These are phyloP conservation scores for Branchinecta lindahli DNA, from an alignment of 1,140 invertebrate genomes.

Conservation along the genomic window DNA sequence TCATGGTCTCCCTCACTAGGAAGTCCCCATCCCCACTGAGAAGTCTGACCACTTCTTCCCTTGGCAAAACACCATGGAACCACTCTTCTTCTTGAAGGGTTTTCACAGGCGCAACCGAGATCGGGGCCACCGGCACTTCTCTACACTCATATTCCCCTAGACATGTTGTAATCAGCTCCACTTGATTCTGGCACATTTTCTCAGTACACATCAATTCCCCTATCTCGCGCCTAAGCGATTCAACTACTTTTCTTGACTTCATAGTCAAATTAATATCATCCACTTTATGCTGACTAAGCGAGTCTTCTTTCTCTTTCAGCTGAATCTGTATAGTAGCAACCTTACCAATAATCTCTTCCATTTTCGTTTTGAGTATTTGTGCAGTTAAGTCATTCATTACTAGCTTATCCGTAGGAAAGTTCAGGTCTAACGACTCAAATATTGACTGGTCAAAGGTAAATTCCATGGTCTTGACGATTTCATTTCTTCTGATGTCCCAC, in stretches of 20 bases:
- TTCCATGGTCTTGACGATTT: slow-evolving; percentile 48
- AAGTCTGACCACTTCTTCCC: slow-evolving; percentile 85
- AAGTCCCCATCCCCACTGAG: slow-evolving; percentile 80
- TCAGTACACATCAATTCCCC: slow-evolving; percentile 54
- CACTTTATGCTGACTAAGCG: slow-evolving; percentile 24
- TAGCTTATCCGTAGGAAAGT: slow-evolving; percentile 59
- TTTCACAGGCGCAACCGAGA: slow-evolving; percentile 19
- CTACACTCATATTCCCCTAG: slow-evolving; percentile 67
- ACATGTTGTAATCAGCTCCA: slow-evolving; percentile 62
- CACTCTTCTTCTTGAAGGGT: slow-evolving; percentile 60
- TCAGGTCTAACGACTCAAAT: slow-evolving; percentile 42
- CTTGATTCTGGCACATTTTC: slow-evolving; percentile 57
- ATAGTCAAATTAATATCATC: slow-evolving; percentile 26
- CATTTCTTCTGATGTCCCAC: slow-evolving; percentile 35
- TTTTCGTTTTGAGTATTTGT: slow-evolving; percentile 59
- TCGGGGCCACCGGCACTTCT: slow-evolving; percentile 43
- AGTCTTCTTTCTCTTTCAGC: slow-evolving; percentile 30
- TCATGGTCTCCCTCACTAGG: slow-evolving; percentile 81
- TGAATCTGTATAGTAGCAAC: slow-evolving; percentile 21
- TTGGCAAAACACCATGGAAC: slow-evolving; percentile 91
- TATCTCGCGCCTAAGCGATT: slow-evolving; percentile 32
- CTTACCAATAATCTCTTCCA: slow-evolving; percentile 38
- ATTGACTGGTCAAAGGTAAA: slow-evolving; percentile 70
- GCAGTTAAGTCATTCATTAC: slow-evolving; percentile 81
- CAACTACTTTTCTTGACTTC: slow-evolving; percentile 25